These are phyloP conservation scores for Psephotus haematonotus DNA, from an alignment of 2,113 vertebrate species.

Conservation along the genomic window DNA sequence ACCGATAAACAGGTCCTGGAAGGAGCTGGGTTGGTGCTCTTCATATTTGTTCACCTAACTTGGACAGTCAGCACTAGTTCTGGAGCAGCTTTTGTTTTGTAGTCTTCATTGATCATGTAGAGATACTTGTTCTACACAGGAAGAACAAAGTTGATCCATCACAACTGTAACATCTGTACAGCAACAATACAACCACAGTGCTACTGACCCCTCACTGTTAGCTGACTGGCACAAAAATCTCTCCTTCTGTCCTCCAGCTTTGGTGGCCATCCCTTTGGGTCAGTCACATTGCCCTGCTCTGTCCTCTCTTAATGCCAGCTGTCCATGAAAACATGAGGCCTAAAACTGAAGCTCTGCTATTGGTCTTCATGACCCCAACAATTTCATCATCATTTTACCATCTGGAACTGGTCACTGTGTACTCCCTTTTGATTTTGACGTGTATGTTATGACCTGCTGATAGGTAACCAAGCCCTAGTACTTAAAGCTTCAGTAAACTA, in stretches of 20 bases:
- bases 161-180: neutral
- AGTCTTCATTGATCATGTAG: fast-evolving
- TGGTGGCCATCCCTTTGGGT: neutral
- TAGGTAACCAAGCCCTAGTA: neutral
- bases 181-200: neutral
- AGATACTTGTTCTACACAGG: neutral
- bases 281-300: neutral
- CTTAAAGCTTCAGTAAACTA: neutral
- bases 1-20: neutral
- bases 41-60: neutral
- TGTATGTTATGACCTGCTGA: neutral
- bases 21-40: neutral
- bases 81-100: neutral
- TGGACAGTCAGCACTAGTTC: neutral
- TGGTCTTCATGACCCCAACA: neutral
- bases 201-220: neutral
- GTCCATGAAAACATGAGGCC: neutral
- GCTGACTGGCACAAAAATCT: neutral
- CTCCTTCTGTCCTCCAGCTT: neutral
- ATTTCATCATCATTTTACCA: neutral
- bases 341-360: neutral
- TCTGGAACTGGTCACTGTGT: neutral
- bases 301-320: neutral
- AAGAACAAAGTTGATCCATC: neutral
- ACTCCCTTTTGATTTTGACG: neutral